Percentiles rank a stretch among this genome's conserved stretches.
These are phyloP conservation scores for Cartodere bifasciata DNA, from an alignment of 2,888 invertebrate species.

Conservation along the genomic window DNA sequence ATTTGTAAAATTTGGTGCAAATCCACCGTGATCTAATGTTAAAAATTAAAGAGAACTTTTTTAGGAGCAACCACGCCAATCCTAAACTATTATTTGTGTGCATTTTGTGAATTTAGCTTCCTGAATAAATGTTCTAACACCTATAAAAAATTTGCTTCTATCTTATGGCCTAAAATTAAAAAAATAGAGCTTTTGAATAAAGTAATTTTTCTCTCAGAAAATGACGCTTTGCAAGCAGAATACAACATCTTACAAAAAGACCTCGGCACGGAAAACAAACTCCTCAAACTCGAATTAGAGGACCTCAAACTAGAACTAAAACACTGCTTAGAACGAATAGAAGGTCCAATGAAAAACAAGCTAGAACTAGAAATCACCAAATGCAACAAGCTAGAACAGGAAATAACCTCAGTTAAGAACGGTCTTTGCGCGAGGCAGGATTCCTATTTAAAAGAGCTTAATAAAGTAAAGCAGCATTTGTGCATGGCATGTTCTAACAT, in stretches of 20 bases:
- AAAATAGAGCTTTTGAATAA: conserved; percentile 6
- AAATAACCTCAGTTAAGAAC: conserved; percentile 21
- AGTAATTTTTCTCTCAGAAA: too few relatives aligned
- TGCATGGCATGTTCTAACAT: conserved; percentile 24
- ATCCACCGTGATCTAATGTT: too few relatives aligned
- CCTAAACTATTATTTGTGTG: conserved; percentile 3
- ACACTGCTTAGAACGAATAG: conserved; percentile 28
- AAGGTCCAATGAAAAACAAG: conserved; percentile 27
- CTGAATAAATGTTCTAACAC: too few relatives aligned
- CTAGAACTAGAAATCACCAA: conserved; percentile 20
- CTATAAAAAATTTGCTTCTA: too few relatives aligned
- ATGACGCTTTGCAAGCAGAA: conserved; percentile 11
- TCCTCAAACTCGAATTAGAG: conserved; percentile 27
- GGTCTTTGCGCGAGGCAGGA: conserved; percentile 21
- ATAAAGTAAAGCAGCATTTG: conserved; percentile 25
- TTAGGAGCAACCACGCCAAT: conserved; percentile 7
- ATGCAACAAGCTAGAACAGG: conserved; percentile 24
- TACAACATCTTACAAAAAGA: conserved; percentile 21
- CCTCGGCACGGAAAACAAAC: conserved; percentile 25
- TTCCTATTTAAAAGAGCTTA: conserved; percentile 22
- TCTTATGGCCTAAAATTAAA: too few relatives aligned
- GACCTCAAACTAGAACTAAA: conserved; percentile 29
- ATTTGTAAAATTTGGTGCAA: too few relatives aligned
- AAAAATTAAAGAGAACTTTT: too few relatives aligned
- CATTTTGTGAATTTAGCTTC: too few relatives aligned